Conservation (phyloP, 1,140 invertebrate genomes). For the Dinothrombium tinctorium region DNA sequence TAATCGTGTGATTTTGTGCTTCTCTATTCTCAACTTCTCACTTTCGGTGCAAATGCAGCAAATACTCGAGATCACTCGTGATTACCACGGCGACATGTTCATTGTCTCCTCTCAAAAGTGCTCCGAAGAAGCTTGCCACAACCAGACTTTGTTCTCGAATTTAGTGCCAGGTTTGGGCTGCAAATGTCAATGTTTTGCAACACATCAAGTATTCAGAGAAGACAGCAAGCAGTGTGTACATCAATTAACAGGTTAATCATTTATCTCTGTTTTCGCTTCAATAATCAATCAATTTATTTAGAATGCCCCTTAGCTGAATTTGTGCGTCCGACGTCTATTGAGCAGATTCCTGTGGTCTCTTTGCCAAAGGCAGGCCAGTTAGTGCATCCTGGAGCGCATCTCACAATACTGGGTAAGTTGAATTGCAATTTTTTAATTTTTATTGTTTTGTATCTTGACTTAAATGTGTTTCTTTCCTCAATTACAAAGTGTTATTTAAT, state of each 20-base stretch:
- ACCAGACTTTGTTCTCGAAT: constrained; percentile 3
- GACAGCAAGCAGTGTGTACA: constrained; percentile 41
- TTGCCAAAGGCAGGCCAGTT: constrained; percentile 57
- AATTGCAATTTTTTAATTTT: too few species aligned
- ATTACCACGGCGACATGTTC: constrained; percentile 13
- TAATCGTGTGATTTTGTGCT: too few species aligned
- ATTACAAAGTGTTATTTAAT: too few species aligned
- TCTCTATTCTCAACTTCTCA: too few species aligned
- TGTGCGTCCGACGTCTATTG: constrained; percentile 39
- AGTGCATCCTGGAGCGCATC: constrained; percentile 57
- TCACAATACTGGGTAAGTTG: constrained; percentile 45
- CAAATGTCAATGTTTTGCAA: constrained; percentile 33
- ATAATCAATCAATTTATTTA: constrained; percentile 19
- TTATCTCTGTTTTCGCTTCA: constrained; percentile 11
- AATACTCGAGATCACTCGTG: constrained; percentile 9
- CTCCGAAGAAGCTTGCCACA: neutral
- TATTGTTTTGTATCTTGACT: too few species aligned
- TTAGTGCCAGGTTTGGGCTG: constrained; percentile 12
- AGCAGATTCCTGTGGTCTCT: constrained; percentile 59
- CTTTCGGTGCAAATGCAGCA: too few species aligned
- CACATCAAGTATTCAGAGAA: constrained; percentile 36
- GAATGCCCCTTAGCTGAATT: constrained; percentile 58
- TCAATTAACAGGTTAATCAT: constrained; percentile 36
- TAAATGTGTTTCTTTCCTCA: too few species aligned
- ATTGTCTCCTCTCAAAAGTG: neutral